Base-by-base conservation (phyloP, 2,797 vertebrate species). In the Betta splendens region DNA sequence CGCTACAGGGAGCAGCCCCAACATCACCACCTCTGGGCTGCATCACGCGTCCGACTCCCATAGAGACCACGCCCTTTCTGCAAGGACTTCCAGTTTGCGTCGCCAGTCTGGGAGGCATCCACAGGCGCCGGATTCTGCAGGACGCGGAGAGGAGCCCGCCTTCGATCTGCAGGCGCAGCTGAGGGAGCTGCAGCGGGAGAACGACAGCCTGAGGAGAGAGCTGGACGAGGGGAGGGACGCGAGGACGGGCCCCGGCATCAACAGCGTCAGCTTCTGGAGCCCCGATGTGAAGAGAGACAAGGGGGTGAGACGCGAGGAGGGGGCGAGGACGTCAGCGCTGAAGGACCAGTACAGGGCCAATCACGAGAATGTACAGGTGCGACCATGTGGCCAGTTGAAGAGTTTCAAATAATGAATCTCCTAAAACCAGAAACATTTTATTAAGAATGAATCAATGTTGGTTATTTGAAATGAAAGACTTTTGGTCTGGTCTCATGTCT, bases 261-360 rank as follows among this genome's bases (percentile, higher is more conserved):
- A 95, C 74, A 95, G 92, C 59, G 94, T 95, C 69, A 96, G 94
- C 70, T 95, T 98, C 87, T 98, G 97, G 96, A 95, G 95, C 83
- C 93, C 94, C 0, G 96, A 98, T 57, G 84, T 93, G 21, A 98
- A 97, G 84, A 94, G 94, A 75, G 95, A 97, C 78, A 92, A 93
- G 75, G 94, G 93, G 2, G 47, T 91, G 36, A 92, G 94, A 59
- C 94, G 94, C 64, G 96, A 98, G 67, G 95, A 97, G 73, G 94
- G 91, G 39, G 91, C 83, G 21, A 92, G 93, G 72, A 93, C 93
- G 76, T 93, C 94, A 1, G 91, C 92, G 65, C 86, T 95, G 59
- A 97, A 95, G 84, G 95, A 98, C 55, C 94, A 94, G 67, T 92
- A 94, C 92, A 93, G 93, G 79, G 89, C 91, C 50, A 92, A 94